A percentile compares a stretch with the other conserved stretches of the same genome.
Evolutionary conservation across 2,113 vertebrate genomes (phyloP).

Genomic region (Rallus limicola): DNA sequence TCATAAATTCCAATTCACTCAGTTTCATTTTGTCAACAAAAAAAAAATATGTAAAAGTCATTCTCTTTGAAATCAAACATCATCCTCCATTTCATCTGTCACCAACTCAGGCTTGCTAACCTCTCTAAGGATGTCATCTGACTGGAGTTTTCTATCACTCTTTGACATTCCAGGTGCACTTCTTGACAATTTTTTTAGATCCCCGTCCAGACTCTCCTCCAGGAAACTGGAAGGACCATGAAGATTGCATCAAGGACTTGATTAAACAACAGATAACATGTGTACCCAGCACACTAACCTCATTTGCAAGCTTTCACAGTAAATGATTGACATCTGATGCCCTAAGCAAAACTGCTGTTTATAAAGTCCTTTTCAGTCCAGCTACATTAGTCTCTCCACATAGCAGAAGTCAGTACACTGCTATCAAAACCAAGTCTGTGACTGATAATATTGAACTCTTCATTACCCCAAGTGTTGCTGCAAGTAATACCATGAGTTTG

Average conservation of each 20-base stretch:
- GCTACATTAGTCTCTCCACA: constrained; percentile 30
- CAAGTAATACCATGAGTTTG: constrained; percentile 37
- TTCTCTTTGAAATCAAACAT: constrained; percentile 32
- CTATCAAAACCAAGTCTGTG: constrained; percentile 30
- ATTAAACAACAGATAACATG: constrained; percentile 28
- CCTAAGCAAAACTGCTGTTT: constrained; percentile 57
- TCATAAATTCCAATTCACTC: not conserved
- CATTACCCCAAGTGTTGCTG: constrained; percentile 59
- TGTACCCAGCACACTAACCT: constrained; percentile 17
- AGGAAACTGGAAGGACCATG: constrained; percentile 36
- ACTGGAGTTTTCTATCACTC: not conserved
- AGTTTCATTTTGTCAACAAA: not conserved
- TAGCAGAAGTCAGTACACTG: not conserved
- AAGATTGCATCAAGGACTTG: constrained; percentile 46
- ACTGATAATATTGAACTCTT: constrained; percentile 45
- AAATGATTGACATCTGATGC: constrained; percentile 42
- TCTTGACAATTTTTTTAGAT: constrained; percentile 39
- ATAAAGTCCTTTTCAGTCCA: constrained; percentile 55
- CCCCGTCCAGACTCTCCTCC: constrained; percentile 4
- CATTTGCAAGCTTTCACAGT: constrained; percentile 45
- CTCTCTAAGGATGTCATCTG: constrained; percentile 10
- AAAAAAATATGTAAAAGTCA: not conserved
- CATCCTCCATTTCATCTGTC: not conserved
- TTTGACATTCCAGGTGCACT: constrained; percentile 2
- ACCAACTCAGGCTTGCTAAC: not conserved